These are phyloP conservation scores for Augochlorella aurata DNA, from an alignment of 2,888 invertebrate genomes.

Conservation along the genomic window DNA sequence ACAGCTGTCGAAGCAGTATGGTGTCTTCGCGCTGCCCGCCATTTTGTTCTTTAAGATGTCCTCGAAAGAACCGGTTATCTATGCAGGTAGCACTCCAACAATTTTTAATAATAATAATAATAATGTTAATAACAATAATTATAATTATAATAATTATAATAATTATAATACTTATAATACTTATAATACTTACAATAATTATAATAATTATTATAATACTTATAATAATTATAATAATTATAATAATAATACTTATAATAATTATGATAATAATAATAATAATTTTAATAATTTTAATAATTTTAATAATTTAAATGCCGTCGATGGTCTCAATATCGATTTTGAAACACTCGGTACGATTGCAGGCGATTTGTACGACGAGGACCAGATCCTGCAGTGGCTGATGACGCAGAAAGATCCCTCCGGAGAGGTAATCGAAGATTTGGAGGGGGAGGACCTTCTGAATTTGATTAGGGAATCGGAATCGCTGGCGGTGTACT, in stretches of 20 bases:
- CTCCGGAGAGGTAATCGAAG: slow-evolving; percentile 94
- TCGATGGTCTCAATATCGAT: too few species aligned
- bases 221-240: too few species aligned
- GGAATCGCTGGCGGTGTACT: slow-evolving; percentile 93
- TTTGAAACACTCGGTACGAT: not conserved
- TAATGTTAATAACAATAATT: too few species aligned
- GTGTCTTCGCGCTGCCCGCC: slow-evolving; percentile 95
- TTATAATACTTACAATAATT: too few species aligned
- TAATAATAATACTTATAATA: too few species aligned
- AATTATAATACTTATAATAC: too few species aligned
- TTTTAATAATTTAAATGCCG: too few species aligned
- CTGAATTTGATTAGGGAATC: slow-evolving; percentile 90
- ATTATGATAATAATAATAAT: too few species aligned
- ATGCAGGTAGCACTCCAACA: slow-evolving; percentile 89
- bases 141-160: too few species aligned
- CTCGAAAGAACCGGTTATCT: slow-evolving; percentile 94
- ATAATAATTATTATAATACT: too few species aligned
- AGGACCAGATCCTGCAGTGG: slow-evolving; percentile 95
- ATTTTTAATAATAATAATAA: too few species aligned
- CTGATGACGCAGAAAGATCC: slow-evolving; percentile 95
- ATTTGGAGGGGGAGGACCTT: slow-evolving; percentile 91
- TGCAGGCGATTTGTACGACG: slow-evolving; percentile 91
- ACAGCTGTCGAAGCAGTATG: slow-evolving; percentile 92
- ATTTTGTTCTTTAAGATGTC: slow-evolving; percentile 94
- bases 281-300: too few species aligned